Base-by-base conservation (phyloP, 92 coral and sea anemone genomes). In the Blastomussa wellsi region DNA sequence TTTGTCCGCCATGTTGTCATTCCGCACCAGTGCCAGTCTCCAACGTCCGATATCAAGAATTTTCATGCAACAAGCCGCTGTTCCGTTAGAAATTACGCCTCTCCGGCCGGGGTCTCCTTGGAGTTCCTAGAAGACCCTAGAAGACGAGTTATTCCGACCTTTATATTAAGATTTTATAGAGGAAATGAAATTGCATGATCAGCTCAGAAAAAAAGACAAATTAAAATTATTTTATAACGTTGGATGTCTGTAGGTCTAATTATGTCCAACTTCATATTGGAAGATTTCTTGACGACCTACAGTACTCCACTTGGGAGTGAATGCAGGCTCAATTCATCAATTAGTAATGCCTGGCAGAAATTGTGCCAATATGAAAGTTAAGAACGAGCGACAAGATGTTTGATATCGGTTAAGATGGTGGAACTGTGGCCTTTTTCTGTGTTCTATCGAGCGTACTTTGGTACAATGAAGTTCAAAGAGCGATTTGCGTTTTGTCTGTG, bases 381-480 rank as follows among this genome's bases (percentile, higher is more conserved):
- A n/a, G 83, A 84, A 71, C 74, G 22, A 37, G 10, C 47, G 72
- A 83, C 32, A 59, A 33, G 74, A 83, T 74, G 87, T 3, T 42
- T 29, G 31, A 15, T 22, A 29, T 24, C 24, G 73, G 73, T 20
- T 83, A 60, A 59, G 10, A 83, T 83, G 88, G 78, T 77, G 52
- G 75, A 76, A 28, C 64, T 74, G n/a, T 73, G 85, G 72, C 72
- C 88, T 52, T 72, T 82, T 24, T 81, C 66, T 22, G 57, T 65
- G 37, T 73, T 81, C 26, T 88, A 71, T 28, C 60, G 86, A 67
- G 68, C 84, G 11, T 88, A 86, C 82, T 87, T 80, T 84, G 88
- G 84, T 64, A 91, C 82, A 33, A 96, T 96, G 98, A 96, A 96
- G 88, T 88, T 96, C 52, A 96, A 94, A 78, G 95, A 94, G 36